Conservation (phyloP, 2,113 vertebrate genomes). For the Alexandromys fortis region DNA sequence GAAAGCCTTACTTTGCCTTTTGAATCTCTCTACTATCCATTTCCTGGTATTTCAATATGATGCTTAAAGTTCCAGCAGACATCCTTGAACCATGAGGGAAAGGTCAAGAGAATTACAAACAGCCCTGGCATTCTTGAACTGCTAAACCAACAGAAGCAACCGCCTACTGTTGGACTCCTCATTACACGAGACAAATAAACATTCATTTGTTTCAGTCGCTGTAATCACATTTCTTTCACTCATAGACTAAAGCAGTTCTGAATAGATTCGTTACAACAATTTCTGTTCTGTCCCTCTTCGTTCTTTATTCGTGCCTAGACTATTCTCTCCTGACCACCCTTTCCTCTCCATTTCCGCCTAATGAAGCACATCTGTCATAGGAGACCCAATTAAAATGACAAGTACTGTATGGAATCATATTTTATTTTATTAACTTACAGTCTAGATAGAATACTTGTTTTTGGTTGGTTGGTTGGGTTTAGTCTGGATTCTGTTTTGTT, state of each 20-base stretch:
- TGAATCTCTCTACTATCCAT: slow-evolving; percentile 44
- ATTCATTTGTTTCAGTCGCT: slow-evolving; percentile 59
- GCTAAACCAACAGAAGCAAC: slow-evolving; percentile 68
- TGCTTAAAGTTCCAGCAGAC: slow-evolving; percentile 51
- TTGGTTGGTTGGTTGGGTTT: background rate
- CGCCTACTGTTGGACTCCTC: slow-evolving; percentile 66
- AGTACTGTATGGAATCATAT: background rate
- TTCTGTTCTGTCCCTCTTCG: slow-evolving; percentile 26
- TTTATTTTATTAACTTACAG: slow-evolving; percentile 13
- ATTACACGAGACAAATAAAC: slow-evolving; percentile 65
- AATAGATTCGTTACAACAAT: slow-evolving; percentile 38
- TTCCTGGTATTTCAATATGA: slow-evolving; percentile 60
- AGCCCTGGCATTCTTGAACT: slow-evolving; percentile 63
- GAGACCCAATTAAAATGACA: background rate
- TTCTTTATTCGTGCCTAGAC: background rate
- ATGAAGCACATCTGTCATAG: background rate
- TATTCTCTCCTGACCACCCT: background rate
- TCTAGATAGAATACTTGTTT: background rate
- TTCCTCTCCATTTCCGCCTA: slow-evolving; percentile 16
- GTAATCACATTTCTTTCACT: slow-evolving; percentile 44
- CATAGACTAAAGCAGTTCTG: slow-evolving; percentile 13
- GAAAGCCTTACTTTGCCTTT: slow-evolving; percentile 47
- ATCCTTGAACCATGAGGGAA: slow-evolving; percentile 29
- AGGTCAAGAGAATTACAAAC: slow-evolving; percentile 72
- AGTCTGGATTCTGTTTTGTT: background rate